Evolutionary conservation across 37 sponge, comb jelly and placozoan species (phyloP), one percentile per base, ranked within the genome.

Genomic region (Axinella damicornis): DNA sequence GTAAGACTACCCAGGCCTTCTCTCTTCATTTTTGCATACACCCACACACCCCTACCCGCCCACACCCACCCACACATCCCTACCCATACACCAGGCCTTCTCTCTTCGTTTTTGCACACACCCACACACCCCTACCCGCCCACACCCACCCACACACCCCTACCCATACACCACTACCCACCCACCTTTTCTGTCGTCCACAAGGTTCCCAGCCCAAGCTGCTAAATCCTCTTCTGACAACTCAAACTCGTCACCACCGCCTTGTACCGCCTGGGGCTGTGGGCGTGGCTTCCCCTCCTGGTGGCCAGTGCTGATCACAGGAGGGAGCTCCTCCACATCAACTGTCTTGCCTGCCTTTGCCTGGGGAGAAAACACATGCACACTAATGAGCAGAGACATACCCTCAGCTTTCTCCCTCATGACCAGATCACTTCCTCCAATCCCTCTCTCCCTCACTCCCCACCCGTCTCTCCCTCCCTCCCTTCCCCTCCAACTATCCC

Each of bases 301-400:
- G n/a, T n/a, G n/a, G n/a, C n/a, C n/a, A n/a, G n/a, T n/a, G 14
- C 24, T 56, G 57, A 76, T 31, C 24, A 76, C 57, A 46, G 90
- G 84, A 12, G 90, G 90, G 5, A 89, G 25, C 1, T 85, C 84
- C 5, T 83, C 90, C 41, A 76, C 5, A 53, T 89, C 56, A 19
- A 89, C 72, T 33, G 65, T 33, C 54, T 46, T 46, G 31, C 81
- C 85, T 35, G 41, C 30, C 27, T 78, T 72, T 17, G 76, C 77
- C 54, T 37, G 46, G n/a, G n/a, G n/a, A n/a, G n/a, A n/a, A n/a
- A n/a, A n/a, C n/a, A n/a, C n/a, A n/a, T 30, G 22, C 25, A 15
- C 64, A 25, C 87, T 19, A 18, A 56, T 56, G 18, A 18, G 15
- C 15, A 56, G 17, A 56, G 57, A 19, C 57, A 56, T 19, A 15